phyloP scores from a whole-genome alignment of 2,888 invertebrate species.

The Andrena marginata region DNA sequence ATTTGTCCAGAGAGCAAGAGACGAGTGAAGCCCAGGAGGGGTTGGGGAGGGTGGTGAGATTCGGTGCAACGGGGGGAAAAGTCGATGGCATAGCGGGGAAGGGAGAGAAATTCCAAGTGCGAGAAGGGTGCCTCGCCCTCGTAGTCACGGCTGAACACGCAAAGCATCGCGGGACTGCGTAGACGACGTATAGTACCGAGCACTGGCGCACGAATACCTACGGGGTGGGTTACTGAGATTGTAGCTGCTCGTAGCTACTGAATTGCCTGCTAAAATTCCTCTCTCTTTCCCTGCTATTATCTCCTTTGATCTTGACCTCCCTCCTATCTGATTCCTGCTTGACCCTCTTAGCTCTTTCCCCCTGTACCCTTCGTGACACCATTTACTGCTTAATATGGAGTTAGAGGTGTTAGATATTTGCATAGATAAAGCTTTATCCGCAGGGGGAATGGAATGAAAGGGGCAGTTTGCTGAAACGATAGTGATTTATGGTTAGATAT shows the following conservation, averaged over 20 bases:
- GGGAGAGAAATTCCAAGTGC: constrained; percentile 55
- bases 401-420: constrained; percentile 4
- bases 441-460: not conserved
- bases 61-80: constrained; percentile 45
- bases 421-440: not conserved
- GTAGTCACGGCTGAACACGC: constrained; percentile 76
- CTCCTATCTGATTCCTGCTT: constrained; percentile 4
- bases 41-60: constrained; percentile 40
- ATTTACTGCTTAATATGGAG: constrained; percentile 9
- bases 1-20: constrained; percentile 77
- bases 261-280: constrained; percentile 72
- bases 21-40: constrained; percentile 46
- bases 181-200: constrained; percentile 77
- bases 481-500: not conserved
- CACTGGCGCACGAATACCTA: constrained; percentile 68
- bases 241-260: constrained; percentile 55
- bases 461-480: not conserved
- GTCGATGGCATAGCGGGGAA: constrained; percentile 51
- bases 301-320: constrained; percentile 43
- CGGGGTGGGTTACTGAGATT: constrained; percentile 11
- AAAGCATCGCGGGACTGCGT: constrained; percentile 82
- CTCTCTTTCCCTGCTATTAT: constrained; percentile 37
- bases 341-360: not conserved
- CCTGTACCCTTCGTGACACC: not conserved
- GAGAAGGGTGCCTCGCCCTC: constrained; percentile 73